Conservation (phyloP, 2,888 invertebrate genomes). For the Saturnia pavonia region DNA sequence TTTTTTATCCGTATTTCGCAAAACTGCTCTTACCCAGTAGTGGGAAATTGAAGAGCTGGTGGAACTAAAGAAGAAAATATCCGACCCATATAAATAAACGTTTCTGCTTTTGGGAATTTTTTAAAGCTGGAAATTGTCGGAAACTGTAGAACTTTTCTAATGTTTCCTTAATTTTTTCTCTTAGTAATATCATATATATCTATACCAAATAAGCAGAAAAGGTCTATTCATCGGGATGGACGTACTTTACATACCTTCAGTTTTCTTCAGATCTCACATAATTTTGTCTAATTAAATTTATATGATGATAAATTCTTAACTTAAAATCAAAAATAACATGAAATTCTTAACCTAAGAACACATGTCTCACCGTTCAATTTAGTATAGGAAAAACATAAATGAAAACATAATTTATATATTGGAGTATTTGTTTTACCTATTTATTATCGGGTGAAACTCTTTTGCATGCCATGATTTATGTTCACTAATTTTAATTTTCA, state of each 20-base stretch:
- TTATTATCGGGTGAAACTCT: neutral
- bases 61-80: neutral
- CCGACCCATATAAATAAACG: neutral
- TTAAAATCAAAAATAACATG: neutral
- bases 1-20: too few relatives aligned
- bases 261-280: neutral
- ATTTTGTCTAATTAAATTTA: neutral
- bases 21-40: too few relatives aligned
- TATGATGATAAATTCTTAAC: neutral
- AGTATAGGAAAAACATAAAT: neutral
- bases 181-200: neutral
- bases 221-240: neutral
- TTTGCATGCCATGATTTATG: neutral
- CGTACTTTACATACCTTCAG: neutral
- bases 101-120: neutral
- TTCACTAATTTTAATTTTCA: neutral
- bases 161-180: neutral
- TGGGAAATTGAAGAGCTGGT: neutral
- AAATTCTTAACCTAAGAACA: neutral
- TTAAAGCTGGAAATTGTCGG: neutral
- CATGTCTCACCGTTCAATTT: neutral
- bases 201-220: neutral
- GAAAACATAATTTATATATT: neutral
- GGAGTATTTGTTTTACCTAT: constrained; percentile 4
- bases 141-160: neutral